phyloP scores from a whole-genome alignment of 2,888 invertebrate species.

The Congeria kusceri region DNA sequence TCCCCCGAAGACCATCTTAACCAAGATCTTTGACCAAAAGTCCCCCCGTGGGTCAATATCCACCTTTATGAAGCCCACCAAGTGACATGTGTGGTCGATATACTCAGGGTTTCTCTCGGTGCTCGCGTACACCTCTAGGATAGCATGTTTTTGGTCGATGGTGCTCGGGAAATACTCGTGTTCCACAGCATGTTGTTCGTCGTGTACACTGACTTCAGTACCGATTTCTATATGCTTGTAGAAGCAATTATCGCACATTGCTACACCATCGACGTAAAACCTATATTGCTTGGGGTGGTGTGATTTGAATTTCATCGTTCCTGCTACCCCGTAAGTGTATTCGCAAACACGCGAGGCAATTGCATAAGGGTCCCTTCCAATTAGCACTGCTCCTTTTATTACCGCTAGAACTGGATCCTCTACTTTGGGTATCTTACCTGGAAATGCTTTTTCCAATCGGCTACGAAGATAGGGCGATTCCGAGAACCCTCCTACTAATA shows the following conservation, averaged over 20 bases:
- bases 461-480: conserved; percentile 27
- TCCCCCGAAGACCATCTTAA: too few species aligned
- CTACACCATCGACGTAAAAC: not conserved
- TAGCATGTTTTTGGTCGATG: conserved; percentile 30
- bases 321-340: conserved; percentile 42
- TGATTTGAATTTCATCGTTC: conserved; percentile 18
- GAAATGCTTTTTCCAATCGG: conserved; percentile 14
- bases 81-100: conserved; percentile 15
- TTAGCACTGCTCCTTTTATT: conserved; percentile 49
- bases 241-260: conserved; percentile 37
- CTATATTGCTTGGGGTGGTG: conserved; percentile 20
- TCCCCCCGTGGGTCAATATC: too few species aligned
- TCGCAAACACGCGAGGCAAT: conserved; percentile 37
- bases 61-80: too few species aligned
- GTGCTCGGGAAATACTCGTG: conserved; percentile 39
- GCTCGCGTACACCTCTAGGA: conserved; percentile 49
- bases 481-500: conserved; percentile 38
- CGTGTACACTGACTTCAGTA: conserved; percentile 28
- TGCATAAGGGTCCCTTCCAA: conserved; percentile 30
- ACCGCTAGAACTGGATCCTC: conserved; percentile 33
- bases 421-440: conserved; percentile 10
- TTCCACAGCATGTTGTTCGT: conserved; percentile 8
- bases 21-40: too few species aligned
- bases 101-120: conserved; percentile 31
- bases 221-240: conserved; percentile 41